Evolutionary conservation across 2,888 invertebrate genomes (phyloP).

Genomic region (Drosophila peninsularis): DNA sequence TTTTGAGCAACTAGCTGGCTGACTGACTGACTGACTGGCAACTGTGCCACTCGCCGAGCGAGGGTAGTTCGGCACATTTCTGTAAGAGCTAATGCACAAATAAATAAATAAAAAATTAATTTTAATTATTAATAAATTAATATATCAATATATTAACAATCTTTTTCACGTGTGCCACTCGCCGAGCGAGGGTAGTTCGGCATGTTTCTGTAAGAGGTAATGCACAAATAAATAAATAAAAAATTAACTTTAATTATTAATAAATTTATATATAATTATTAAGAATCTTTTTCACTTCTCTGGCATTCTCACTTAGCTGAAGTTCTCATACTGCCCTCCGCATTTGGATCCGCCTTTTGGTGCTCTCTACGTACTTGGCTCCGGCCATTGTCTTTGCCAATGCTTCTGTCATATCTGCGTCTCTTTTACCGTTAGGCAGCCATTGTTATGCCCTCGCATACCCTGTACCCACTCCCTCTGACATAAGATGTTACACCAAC

Average conservation of each 20-base stretch:
- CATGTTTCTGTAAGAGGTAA: no score
- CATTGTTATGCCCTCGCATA: slow-evolving; percentile 65
- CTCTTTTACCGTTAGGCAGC: slow-evolving; percentile 56
- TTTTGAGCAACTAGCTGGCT: slow-evolving; percentile 51
- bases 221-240: no score
- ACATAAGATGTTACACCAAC: not conserved
- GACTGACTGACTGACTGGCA: slow-evolving; percentile 55
- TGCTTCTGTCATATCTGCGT: slow-evolving; percentile 57
- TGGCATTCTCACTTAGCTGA: no score
- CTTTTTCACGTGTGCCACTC: slow-evolving; percentile 74
- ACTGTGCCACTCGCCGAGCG: slow-evolving; percentile 64
- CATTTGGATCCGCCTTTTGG: slow-evolving; percentile 43
- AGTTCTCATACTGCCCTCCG: slow-evolving; percentile 8
- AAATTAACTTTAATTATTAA: no score
- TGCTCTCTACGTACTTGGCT: slow-evolving; percentile 61
- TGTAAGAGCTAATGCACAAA: no score
- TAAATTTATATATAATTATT: no score
- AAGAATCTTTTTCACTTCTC: no score
- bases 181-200: slow-evolving; percentile 38
- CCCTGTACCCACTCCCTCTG: slow-evolving; percentile 38
- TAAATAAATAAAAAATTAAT: no score
- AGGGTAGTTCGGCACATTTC: slow-evolving; percentile 41
- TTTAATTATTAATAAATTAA: not conserved
- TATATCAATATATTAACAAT: not conserved
- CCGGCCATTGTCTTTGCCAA: slow-evolving; percentile 65